Base-by-base conservation (phyloP, 2,888 invertebrate species). In the Leptopilina myrica region DNA sequence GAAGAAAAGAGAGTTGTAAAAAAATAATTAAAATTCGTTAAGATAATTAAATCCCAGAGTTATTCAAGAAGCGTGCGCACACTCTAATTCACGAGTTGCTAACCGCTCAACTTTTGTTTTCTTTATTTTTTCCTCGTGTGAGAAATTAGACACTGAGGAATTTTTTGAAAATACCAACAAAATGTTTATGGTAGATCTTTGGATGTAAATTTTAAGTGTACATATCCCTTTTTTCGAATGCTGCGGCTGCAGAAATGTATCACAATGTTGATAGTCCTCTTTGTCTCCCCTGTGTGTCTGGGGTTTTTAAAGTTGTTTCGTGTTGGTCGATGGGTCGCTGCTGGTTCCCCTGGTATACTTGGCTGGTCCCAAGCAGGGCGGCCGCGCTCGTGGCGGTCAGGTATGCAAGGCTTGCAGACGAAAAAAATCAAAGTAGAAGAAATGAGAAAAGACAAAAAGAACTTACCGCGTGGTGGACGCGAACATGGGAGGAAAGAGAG, bases 381-480 rank as follows among this genome's bases (percentile, higher is more conserved):
- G 83, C 81, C 82, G 84, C 89, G 85, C 87, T 89, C 89, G 88
- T 87, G 89, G 90, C 87, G 90, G 89, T 89, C 88, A 89, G 89
- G 89, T 89, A 90, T 90, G 89, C 89, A 86, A 88, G 85, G 86
- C 89, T 88, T 84, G 89, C 87, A 87, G 87, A 89, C 87, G 85
- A 85, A 87, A 83, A 83, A 84, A 82, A 87, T 84, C 85, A 86
- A 87, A 85, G 79, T 78, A 81, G 84, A 85, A 87, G 84, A 86
- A 87, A 86, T 82, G 84, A 84, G 85, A 80, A 86, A 85, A 86
- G 84, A 86, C 82, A 81, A 83, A 88, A 87, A 86, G 85, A 86
- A 84, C 78, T 79, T 78, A 76, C 80, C 78, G 79, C 78, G 56
- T 73, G 73, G 56, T 73, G 73, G 73, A 73, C 73, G 73, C 56